A percentile compares a stretch with the other conserved stretches of the same genome.
These are phyloP conservation scores for Leucosticte australis DNA, from an alignment of 2,113 vertebrate genomes.

Conservation along the genomic window DNA sequence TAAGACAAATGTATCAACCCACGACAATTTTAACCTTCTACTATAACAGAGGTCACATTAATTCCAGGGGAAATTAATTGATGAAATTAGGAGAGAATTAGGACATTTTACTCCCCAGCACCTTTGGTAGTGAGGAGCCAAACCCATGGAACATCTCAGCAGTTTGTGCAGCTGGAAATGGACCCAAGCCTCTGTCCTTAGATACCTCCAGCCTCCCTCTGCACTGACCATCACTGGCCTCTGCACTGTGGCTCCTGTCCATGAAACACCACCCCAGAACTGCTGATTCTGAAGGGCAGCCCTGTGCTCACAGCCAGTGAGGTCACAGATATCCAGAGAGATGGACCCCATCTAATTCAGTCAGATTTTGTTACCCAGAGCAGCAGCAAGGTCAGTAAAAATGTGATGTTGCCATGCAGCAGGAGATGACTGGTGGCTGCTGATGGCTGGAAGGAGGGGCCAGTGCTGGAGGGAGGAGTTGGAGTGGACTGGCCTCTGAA, in stretches of 20 bases:
- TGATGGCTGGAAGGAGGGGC: background rate
- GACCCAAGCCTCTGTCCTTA: background rate
- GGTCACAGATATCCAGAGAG: background rate
- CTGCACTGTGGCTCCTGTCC: background rate
- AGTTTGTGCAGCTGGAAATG: background rate
- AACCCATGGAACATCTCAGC: background rate
- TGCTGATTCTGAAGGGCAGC: background rate
- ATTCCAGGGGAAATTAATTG: background rate
- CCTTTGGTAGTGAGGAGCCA: background rate
- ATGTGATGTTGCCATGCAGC: background rate
- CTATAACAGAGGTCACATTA: background rate
- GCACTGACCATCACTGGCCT: rapidly evolving
- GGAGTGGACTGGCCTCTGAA: background rate
- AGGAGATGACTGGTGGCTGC: background rate
- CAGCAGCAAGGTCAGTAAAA: background rate
- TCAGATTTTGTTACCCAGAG: background rate
- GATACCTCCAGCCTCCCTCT: background rate
- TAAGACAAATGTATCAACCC: background rate
- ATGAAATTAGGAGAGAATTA: background rate
- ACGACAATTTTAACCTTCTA: background rate
- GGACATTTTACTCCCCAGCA: background rate
- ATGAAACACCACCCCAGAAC: background rate
- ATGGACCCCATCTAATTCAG: rapidly evolving
- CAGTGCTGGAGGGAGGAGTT: background rate
- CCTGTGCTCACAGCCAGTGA: background rate